These are phyloP conservation scores for Lepidocyrtinus sp. DNA, from an alignment of 2,888 invertebrate species.

Conservation along the genomic window DNA sequence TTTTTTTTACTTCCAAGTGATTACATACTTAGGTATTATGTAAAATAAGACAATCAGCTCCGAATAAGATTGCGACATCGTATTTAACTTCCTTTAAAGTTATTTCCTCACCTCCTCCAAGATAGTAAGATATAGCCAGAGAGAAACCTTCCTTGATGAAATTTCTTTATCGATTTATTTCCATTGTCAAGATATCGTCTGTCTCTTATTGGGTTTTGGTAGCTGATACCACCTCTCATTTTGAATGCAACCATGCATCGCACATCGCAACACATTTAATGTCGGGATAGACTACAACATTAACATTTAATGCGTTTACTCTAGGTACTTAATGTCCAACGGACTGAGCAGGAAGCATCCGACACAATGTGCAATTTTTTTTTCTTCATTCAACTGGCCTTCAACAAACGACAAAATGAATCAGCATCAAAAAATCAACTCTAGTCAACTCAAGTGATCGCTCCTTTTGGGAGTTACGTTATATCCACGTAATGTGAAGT, in stretches of 20 bases:
- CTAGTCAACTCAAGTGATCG: too few species aligned
- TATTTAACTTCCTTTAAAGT: conserved; percentile 23
- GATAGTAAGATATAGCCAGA: neutral
- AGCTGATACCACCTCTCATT: neutral
- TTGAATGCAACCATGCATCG: neutral
- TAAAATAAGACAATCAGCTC: neutral
- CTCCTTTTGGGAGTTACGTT: neutral
- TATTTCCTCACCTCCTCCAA: conserved; percentile 24
- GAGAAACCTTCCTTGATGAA: neutral
- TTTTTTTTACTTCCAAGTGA: too few species aligned
- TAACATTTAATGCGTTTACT: conserved; percentile 7
- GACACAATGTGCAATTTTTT: conserved; percentile 50
- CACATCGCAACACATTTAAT: neutral
- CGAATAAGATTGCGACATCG: neutral
- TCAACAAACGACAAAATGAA: conserved; percentile 59
- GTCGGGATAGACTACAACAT: neutral
- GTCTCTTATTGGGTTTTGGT: neutral
- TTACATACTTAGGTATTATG: neutral
- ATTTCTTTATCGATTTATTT: neutral
- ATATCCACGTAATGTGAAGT: neutral
- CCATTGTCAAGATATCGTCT: neutral
- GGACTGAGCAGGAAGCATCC: conserved; percentile 56
- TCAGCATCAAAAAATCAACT: conserved; percentile 31
- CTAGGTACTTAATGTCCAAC: too few species aligned
- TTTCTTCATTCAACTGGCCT: too few species aligned